These are phyloP conservation scores for Microctonus aethiopoides DNA, from an alignment of 2,888 invertebrate genomes.

Conservation along the genomic window DNA sequence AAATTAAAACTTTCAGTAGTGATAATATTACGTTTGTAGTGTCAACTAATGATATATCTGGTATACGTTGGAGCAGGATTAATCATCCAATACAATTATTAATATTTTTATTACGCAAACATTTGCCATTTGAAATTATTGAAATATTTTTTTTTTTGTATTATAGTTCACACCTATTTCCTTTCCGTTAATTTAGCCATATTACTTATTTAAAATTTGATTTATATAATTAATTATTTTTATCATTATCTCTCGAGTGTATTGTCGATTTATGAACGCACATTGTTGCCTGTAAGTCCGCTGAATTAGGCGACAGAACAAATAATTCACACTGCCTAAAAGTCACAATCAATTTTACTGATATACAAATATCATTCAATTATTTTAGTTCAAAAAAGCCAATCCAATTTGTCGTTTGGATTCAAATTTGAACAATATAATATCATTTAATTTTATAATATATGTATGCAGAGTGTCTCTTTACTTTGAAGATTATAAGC, in stretches of 20 bases:
- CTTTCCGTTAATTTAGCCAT: not conserved
- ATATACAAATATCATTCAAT: conserved; percentile 6
- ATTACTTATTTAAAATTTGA: not conserved
- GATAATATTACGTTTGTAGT: too few relatives aligned
- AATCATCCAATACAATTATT: not conserved
- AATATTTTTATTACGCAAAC: conserved; percentile 9
- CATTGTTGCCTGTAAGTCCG: not conserved
- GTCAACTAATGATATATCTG: too few relatives aligned
- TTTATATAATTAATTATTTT: not conserved
- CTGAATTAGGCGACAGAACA: not conserved
- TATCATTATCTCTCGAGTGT: not conserved
- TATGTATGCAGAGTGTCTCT: not conserved
- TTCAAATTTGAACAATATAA: too few relatives aligned
- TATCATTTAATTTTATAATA: not conserved
- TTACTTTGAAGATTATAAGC: conserved; percentile 36
- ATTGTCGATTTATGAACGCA: conserved; percentile 10
- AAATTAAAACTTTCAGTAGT: conserved; percentile 28
- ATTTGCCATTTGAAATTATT: conserved; percentile 10
- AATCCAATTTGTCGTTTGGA: not conserved
- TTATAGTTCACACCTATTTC: not conserved
- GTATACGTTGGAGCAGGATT: conserved; percentile 35
- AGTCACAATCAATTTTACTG: not conserved
- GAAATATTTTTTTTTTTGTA: not conserved
- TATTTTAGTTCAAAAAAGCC: not conserved
- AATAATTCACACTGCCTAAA: not conserved